Base-by-base conservation (phyloP, 2,113 vertebrate genomes). In the Malaclemys terrapin region DNA sequence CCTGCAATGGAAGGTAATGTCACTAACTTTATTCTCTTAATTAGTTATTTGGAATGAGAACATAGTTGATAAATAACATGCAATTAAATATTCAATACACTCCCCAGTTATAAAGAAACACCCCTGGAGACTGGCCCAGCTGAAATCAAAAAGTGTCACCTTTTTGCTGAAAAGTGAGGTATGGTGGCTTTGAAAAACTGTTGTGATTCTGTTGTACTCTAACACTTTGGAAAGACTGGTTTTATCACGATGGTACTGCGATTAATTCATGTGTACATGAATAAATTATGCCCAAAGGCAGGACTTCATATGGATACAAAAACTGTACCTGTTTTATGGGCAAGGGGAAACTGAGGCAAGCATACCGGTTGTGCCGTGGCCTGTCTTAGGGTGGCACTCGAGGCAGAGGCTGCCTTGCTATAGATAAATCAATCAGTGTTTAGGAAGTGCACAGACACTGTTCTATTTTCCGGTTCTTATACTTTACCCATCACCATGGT, bases 101-200 rank as follows among this genome's bases (percentile, higher is more conserved):
- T 57, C 42, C 56, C 13, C 29, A 10, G 1, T 2, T 7, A n/a
- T 27, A n/a, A 20, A 5, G 45, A 49, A 25, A 10, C 81, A 42
- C 5, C n/a, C 85, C 78, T 80, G 65, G 57, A 10, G 4, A 52
- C 27, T 27, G 3, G 45, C 10, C 24, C 38, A 38, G 22, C 12
- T 10, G 25, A 69, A 69, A 56, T 49, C 5, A 38, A 87, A 50
- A 35, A 27, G 25, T 2, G 38, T 56, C 80, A 56, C 31, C 49
- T 50, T 42, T 12, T 85, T 1, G 0, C 1, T 0, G 22, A 17
- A 45, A 47, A 47, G 38, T 27, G n/a, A 19, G 13, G 7, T 78
- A 16, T 78, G 12, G 75, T 25, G 78, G 22, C 87, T 89, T 5
- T 25, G 82, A 53, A 72, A 72, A 72, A 72, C 31, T 72, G 65